Base-by-base conservation (phyloP, 2,113 vertebrate species). In the Rhodinocichla rosea region DNA sequence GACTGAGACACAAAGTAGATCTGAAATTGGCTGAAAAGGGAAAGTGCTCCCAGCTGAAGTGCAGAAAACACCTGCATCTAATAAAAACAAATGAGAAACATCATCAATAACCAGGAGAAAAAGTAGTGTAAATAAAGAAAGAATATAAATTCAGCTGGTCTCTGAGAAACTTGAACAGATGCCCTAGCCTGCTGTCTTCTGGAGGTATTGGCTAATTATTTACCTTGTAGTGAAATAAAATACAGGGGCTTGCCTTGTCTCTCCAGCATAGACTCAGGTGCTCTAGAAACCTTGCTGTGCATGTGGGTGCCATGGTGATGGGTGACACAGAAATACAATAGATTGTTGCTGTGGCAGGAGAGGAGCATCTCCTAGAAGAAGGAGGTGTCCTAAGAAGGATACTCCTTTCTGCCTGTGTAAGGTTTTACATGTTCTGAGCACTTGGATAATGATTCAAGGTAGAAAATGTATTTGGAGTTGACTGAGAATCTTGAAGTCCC, bases 61-160 rank as follows among this genome's bases (percentile, higher is more conserved):
- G 69, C 90, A 97, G 94, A 96, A 94, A 95, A 96, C 97, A 97
- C 97, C 96, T 97, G 97, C 76, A 88, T 95, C 91, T 95, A 95
- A 95, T 97, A 95, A 97, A 97, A 97, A 65, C 95, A 96, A 95
- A 97, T 91, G 77, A 96, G 95, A 95, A 95, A 94, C 88, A 92
- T 93, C 88, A 94, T 96, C 95, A 95, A 94, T 94, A 97, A 95
- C 86, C 52, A 95, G 78, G 70, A 96, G 50, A 83, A 92, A 93
- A 92, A 94, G 73, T 60, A 44, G 82, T 90, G 90, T 94, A 95
- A 91, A 94, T 96, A 92, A 77, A 90, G 81, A 67, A 94, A 69
- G 86, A 91, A 63, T 81, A 94, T 92, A 95, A 97, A 94, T 96
- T 96, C 77, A 95, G 57, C 68, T 93, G 62, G 70, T 89, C 87